These are phyloP conservation scores for Nebria salina DNA, from an alignment of 2,888 invertebrate species.

Conservation along the genomic window DNA sequence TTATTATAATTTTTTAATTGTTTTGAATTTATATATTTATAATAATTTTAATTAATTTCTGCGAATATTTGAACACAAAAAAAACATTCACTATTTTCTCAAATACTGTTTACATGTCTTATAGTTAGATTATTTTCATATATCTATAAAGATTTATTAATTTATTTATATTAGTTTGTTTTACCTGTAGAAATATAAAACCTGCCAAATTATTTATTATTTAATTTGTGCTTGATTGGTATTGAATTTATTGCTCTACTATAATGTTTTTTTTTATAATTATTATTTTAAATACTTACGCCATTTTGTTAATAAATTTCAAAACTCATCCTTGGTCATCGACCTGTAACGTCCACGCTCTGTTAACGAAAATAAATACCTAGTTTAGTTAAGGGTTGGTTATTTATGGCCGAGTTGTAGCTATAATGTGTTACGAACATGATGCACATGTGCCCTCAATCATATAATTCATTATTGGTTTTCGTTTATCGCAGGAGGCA, in stretches of 20 bases:
- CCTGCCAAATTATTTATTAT: neutral
- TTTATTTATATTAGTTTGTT: neutral
- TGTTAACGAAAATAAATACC: neutral
- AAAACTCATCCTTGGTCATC: neutral
- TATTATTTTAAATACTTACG: neutral
- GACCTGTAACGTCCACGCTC: neutral
- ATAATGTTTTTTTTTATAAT: neutral
- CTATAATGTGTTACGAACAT: neutral
- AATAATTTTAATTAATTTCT: neutral
- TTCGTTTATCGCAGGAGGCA: conserved; percentile 76
- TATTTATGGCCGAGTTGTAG: neutral
- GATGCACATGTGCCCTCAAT: neutral
- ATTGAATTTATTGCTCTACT: neutral
- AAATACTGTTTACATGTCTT: neutral
- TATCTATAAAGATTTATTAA: neutral
- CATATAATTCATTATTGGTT: conserved; percentile 23
- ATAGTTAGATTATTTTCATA: neutral
- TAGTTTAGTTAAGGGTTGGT: neutral
- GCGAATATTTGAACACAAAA: neutral
- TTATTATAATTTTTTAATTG: neutral
- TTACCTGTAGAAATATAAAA: neutral
- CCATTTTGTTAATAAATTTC: neutral
- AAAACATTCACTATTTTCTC: neutral
- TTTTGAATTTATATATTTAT: neutral
- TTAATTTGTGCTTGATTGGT: neutral